Conservation (phyloP, 2,797 vertebrate genomes). For the Sparus aurata region DNA sequence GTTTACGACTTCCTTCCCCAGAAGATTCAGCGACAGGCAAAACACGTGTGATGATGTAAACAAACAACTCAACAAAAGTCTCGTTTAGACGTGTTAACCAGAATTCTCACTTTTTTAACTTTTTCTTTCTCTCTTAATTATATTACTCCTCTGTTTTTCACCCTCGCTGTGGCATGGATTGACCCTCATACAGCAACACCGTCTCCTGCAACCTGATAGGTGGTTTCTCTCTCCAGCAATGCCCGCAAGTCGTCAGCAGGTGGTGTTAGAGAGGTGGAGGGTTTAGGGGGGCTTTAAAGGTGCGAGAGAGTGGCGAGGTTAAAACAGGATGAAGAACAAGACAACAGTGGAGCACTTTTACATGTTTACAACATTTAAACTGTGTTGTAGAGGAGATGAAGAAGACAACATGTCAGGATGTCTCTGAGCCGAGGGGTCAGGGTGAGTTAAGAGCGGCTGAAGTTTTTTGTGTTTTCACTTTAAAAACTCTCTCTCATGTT, state of each 20-base stretch:
- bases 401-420: background rate
- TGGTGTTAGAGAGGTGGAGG: slow-evolving; percentile 45
- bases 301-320: slow-evolving; percentile 38
- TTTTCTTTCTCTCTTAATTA: too few species aligned
- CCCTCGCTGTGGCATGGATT: slow-evolving; percentile 49
- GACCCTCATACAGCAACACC: slow-evolving; percentile 77
- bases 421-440: too few species aligned
- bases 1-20: too few species aligned
- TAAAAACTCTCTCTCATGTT: background rate
- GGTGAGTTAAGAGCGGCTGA: too few species aligned
- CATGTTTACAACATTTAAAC: background rate
- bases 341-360: slow-evolving; percentile 3
- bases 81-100: too few species aligned
- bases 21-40: too few species aligned
- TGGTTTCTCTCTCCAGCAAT: slow-evolving; percentile 18
- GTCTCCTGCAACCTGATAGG: slow-evolving; percentile 70
- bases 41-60: too few species aligned
- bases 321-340: slow-evolving; percentile 14
- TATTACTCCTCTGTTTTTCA: background rate
- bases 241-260: slow-evolving; percentile 53
- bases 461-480: background rate
- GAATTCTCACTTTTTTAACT: too few species aligned
- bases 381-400: background rate
- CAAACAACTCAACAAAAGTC: too few species aligned
- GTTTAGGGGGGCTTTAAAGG: slow-evolving; percentile 11